Evolutionary conservation across 1,140 invertebrate genomes (phyloP).

Genomic region (Arion vulgaris): DNA sequence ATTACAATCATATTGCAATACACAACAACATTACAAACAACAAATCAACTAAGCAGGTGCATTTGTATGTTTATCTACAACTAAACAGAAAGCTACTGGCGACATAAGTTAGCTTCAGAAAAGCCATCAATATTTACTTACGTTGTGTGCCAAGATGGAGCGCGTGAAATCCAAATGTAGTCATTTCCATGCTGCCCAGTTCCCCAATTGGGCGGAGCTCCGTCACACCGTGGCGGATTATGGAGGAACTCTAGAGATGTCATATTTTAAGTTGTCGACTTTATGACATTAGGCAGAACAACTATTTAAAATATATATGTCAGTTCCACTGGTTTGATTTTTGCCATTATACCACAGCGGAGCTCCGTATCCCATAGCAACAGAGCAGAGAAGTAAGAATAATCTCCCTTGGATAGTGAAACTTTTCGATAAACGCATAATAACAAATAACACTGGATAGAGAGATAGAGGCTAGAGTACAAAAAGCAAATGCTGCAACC

Average conservation of each 20-base stretch:
- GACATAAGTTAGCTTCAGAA: background rate
- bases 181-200: background rate
- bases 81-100: background rate
- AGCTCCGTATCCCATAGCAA: background rate
- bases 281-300: background rate
- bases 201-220: background rate
- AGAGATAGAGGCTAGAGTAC: too few species aligned
- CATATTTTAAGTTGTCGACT: background rate
- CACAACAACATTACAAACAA: background rate
- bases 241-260: conserved; percentile 13
- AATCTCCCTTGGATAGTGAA: too few species aligned
- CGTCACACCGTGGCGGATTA: background rate
- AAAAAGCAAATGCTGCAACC: too few species aligned
- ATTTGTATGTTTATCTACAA: background rate
- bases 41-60: background rate
- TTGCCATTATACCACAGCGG: background rate
- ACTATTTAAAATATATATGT: background rate
- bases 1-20: background rate
- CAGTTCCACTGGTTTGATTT: background rate
- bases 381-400: background rate
- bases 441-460: too few species aligned
- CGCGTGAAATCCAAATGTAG: conserved; percentile 17
- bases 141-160: conserved; percentile 22
- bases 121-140: background rate
- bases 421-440: too few species aligned